Base-by-base conservation (phyloP, 2,797 vertebrate species). In the Cryptoblepharus egeriae region DNA sequence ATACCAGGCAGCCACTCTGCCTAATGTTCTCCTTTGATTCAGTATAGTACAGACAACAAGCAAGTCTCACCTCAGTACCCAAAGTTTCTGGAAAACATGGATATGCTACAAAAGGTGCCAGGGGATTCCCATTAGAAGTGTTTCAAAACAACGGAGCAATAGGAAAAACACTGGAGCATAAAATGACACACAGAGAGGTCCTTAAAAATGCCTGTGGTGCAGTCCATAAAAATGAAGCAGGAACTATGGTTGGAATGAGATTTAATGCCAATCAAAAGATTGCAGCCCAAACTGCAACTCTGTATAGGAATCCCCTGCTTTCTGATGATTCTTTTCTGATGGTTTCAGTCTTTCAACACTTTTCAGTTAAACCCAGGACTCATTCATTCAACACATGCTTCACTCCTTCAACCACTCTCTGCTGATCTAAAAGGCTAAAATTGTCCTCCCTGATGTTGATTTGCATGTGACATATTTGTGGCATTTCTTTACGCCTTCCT, bases 1-100 rank as follows among this genome's bases (percentile, higher is more conserved):
- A 63, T 32, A 75, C 24, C 45, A 57, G 28, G 22, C 12, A 39
- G 52, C 35, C n/a, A 15, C 30, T 52, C 13, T 3, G 20, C 20
- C 39, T 16, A 69, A 72, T n/a, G 28, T n/a, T 71, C 28, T 71
- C 42, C n/a, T 60, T 60, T 61, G 82, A 42, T 67, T 75, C 77
- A 79, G n/a, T 15, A 26, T 52, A 67, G 39, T 64, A 1, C 37
- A 67, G 42, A 74, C 71, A 74, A 63, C 18, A 52, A 68, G 32
- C 15, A 37, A 81, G 42, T 15, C 22, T 55, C 77, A 75, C 24
- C 57, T 75, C 71, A 75, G 3, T 39, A 37, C 18, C n/a, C 20
- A 64, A 76, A 77, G 10, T 49, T 77, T 64, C 70, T 49, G 45
- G 26, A 64, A 39, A 75, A 61, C 4, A 69, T 49, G 3, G 74